phyloP scores from a whole-genome alignment of 2,797 vertebrate genomes.

The Tapirus indicus region DNA sequence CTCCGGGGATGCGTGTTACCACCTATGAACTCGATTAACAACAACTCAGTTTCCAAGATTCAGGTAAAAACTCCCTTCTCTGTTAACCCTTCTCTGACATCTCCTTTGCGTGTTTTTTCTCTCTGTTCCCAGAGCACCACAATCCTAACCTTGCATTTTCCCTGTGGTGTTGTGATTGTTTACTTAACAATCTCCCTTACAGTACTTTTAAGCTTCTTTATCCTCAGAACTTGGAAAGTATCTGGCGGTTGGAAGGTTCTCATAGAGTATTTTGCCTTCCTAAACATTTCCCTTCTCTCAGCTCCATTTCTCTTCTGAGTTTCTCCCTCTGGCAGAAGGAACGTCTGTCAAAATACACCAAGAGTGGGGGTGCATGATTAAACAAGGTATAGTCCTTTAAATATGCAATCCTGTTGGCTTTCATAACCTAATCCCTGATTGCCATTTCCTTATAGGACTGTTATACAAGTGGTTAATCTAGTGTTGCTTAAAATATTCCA shows the following conservation, averaged over 20 bases:
- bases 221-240: not conserved
- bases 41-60: not conserved
- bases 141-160: not conserved
- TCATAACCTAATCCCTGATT: not conserved
- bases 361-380: not conserved
- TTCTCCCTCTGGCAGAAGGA: not conserved
- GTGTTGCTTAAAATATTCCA: not conserved
- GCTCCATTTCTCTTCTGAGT: not conserved
- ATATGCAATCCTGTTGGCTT: not conserved
- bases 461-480: not conserved
- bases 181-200: not conserved
- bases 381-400: not conserved
- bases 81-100: not conserved
- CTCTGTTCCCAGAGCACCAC: not conserved
- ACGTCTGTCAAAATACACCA: not conserved
- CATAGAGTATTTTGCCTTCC: not conserved
- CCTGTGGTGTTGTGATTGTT: not conserved
- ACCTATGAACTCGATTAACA: not conserved
- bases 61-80: not conserved
- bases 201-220: not conserved
- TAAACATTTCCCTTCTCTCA: not conserved
- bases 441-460: not conserved
- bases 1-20: not conserved
- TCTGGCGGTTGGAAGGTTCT: not conserved
- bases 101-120: not conserved